Conservation (phyloP, 2,888 invertebrate genomes). For the Rhabditoides inermis region DNA sequence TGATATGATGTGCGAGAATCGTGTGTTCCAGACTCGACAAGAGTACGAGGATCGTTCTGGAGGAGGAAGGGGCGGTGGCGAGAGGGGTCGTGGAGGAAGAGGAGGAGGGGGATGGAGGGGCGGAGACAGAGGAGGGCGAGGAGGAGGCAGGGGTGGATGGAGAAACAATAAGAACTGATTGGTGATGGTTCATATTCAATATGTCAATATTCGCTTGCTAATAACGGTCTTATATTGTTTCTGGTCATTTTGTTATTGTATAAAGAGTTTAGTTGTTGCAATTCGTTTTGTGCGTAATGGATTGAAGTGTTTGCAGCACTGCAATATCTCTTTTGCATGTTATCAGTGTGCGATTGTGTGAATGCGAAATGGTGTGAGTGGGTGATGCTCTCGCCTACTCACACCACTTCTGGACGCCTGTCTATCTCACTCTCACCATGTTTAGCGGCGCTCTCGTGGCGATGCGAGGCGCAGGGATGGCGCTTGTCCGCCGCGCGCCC, state of each 20-base stretch:
- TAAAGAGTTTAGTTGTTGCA: neutral
- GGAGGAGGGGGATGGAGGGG: slow-evolving; percentile 4
- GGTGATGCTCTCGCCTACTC: too few species aligned
- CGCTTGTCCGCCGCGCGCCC: neutral
- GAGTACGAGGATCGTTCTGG: slow-evolving; percentile 4
- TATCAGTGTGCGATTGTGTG: too few species aligned
- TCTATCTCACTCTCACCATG: too few species aligned
- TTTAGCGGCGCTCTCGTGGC: neutral
- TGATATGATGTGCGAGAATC: too few species aligned
- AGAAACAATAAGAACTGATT: neutral
- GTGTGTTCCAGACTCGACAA: slow-evolving; percentile 2
- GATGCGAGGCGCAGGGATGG: neutral
- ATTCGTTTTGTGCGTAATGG: neutral
- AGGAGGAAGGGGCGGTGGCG: neutral
- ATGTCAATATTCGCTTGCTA: neutral
- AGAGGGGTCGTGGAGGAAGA: slow-evolving; percentile 7
- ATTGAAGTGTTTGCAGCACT: too few species aligned
- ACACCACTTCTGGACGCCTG: too few species aligned
- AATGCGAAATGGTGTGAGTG: too few species aligned
- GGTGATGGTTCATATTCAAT: neutral
- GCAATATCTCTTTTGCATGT: too few species aligned
- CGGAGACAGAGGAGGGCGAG: slow-evolving; percentile 4
- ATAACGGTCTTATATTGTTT: neutral
- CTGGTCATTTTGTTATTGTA: neutral
- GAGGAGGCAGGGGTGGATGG: slow-evolving; percentile 5